Conservation (phyloP, 2,113 vertebrate genomes). For the Penelope pileata region DNA sequence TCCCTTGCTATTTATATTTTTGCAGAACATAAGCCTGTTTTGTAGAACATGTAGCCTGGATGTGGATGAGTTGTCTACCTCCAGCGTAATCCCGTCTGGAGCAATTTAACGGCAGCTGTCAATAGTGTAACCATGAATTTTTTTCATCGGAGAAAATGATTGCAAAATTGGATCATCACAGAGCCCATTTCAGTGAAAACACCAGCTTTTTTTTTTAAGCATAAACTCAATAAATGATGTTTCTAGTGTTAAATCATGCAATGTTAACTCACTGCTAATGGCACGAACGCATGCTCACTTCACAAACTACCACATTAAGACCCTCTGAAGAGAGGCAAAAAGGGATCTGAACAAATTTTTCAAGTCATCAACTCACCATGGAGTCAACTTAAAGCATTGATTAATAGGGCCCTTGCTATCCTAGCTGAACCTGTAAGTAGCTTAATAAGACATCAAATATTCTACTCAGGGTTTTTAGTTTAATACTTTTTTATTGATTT, state of each 20-base stretch:
- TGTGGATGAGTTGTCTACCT: not conserved
- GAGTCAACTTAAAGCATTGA: slow-evolving; percentile 41
- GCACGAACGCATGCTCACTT: not conserved
- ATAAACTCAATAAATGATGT: not conserved
- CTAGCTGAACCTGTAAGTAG: slow-evolving; percentile 17
- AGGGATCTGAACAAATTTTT: slow-evolving; percentile 34
- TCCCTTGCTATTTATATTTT: too few species aligned
- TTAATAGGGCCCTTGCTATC: slow-evolving; percentile 48
- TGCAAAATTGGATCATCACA: slow-evolving; percentile 20
- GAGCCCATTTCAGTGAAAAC: not conserved
- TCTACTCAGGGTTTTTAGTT: slow-evolving; percentile 36
- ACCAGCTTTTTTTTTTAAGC: not conserved
- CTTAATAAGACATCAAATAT: slow-evolving; percentile 58
- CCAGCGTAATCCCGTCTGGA: not conserved
- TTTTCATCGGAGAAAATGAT: slow-evolving; percentile 10
- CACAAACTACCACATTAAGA: not conserved
- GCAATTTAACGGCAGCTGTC: slow-evolving; percentile 40
- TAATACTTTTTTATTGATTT: slow-evolving; percentile 21
- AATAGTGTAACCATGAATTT: not conserved
- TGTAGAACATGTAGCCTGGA: not conserved
- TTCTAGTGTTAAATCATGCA: slow-evolving; percentile 20
- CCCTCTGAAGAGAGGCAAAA: slow-evolving; percentile 42
- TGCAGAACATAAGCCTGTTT: too few species aligned
- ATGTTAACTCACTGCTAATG: not conserved
- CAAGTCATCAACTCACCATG: slow-evolving; percentile 35